Conservation (phyloP, 2,797 vertebrate genomes). For the Chaunax sp. region DNA sequence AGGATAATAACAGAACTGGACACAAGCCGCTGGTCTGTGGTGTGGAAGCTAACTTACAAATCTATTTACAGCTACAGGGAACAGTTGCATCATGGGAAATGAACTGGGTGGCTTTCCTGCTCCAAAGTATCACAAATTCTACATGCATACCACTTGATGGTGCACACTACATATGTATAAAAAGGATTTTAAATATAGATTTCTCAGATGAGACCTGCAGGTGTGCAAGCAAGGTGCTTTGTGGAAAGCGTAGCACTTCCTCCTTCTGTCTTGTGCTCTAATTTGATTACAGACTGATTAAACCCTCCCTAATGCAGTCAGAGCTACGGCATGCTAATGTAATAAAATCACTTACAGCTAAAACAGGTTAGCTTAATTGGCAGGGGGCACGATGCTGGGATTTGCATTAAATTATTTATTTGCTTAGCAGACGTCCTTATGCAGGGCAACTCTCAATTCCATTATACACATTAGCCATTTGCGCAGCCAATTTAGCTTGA, state of each 20-base stretch:
- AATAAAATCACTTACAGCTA: conserved; percentile 88
- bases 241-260: conserved; percentile 71
- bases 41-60: not conserved
- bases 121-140: not conserved
- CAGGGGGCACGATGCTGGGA: conserved; percentile 83
- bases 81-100: not conserved
- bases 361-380: conserved; percentile 88
- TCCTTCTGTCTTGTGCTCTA: conserved; percentile 81
- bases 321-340: conserved; percentile 85
- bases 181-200: conserved; percentile 56
- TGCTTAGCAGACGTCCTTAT: conserved; percentile 82
- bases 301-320: conserved; percentile 86
- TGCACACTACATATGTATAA: conserved; percentile 36
- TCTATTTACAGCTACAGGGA: too few relatives aligned
- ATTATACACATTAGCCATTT: conserved; percentile 84
- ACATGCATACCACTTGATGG: conserved; percentile 11
- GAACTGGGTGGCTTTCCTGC: not conserved
- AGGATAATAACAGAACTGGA: not conserved
- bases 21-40: not conserved
- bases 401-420: conserved; percentile 89
- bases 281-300: conserved; percentile 88
- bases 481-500: conserved; percentile 78
- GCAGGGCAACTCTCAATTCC: conserved; percentile 79
- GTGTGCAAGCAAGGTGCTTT: conserved; percentile 78
- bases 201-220: conserved; percentile 73